A percentile compares a stretch with the other conserved stretches of the same genome.
Conservation (phyloP, 2,888 invertebrate genomes). For the Disparrhopalites patrizii region DNA sequence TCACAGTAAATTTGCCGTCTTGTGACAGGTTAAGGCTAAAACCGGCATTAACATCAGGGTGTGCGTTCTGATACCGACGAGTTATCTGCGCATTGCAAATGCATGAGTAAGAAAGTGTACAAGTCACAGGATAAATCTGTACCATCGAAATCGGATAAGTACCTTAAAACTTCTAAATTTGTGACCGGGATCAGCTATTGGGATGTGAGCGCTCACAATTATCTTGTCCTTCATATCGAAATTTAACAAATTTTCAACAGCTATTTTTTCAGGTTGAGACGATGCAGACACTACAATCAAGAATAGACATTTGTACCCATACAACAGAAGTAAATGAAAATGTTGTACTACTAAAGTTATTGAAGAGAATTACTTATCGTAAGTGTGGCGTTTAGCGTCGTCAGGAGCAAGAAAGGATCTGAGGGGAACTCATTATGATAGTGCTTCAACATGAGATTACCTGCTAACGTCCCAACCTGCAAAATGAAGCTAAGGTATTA, state of each 20-base stretch:
- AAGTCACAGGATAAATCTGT: background rate
- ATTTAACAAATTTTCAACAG: constrained; percentile 57
- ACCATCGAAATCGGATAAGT: constrained; percentile 1
- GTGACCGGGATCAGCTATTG: constrained; percentile 49
- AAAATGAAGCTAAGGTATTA: background rate
- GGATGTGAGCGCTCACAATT: constrained; percentile 54
- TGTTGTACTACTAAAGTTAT: background rate
- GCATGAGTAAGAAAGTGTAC: background rate
- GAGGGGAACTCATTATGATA: constrained; percentile 65
- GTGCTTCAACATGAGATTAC: constrained; percentile 67
- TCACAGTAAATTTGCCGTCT: constrained; percentile 55
- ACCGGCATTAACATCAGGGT: constrained; percentile 57
- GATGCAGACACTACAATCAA: background rate
- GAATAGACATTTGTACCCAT: background rate
- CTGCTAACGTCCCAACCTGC: constrained; percentile 60
- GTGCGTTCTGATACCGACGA: constrained; percentile 71
- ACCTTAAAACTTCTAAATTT: constrained; percentile 67
- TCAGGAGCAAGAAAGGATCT: constrained; percentile 63
- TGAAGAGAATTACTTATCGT: constrained; percentile 46
- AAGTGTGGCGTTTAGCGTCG: constrained; percentile 50
- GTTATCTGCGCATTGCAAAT: constrained; percentile 58
- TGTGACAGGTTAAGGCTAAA: constrained; percentile 60
- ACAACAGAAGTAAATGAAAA: no score
- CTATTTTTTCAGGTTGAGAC: background rate
- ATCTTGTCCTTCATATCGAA: constrained; percentile 63